Evolutionary conservation across 37 sponge, comb jelly and placozoan species (phyloP).

Genomic region (Crambe crambe): DNA sequence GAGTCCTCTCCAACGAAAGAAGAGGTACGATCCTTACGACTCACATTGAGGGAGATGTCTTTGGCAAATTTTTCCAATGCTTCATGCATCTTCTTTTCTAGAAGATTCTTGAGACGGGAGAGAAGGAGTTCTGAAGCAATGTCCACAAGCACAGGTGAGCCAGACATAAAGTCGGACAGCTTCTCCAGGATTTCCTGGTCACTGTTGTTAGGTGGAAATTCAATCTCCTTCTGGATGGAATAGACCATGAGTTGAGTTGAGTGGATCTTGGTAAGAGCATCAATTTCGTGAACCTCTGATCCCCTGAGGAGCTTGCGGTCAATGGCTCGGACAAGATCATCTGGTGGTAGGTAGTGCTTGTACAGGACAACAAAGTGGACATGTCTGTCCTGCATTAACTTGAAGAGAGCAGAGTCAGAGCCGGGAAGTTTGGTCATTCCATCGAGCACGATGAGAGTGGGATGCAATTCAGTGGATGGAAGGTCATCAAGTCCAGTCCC

Average conservation of each 20-base stretch:
- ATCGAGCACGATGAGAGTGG: constrained; percentile 13
- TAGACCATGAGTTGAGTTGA: constrained; percentile 53
- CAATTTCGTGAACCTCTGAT: constrained; percentile 7
- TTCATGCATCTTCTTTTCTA: background rate
- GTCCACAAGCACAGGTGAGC: constrained; percentile 30
- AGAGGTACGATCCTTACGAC: background rate
- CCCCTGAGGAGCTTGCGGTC: constrained; percentile 27
- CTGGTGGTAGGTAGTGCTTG: background rate
- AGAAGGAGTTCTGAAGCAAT: constrained; percentile 3
- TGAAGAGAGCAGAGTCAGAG: background rate
- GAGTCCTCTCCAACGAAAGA: background rate
- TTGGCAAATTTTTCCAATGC: background rate
- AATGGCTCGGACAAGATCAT: background rate
- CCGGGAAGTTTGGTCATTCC: background rate
- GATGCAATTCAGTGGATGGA: background rate
- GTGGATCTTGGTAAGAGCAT: constrained; percentile 44
- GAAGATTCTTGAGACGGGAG: background rate
- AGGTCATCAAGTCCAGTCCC: background rate
- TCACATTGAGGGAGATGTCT: background rate
- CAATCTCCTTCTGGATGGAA: background rate
- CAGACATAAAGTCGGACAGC: constrained; percentile 42
- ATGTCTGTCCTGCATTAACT: constrained; percentile 1
- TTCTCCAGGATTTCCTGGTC: constrained; percentile 29
- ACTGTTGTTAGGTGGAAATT: constrained; percentile 15
- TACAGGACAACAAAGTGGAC: constrained; percentile 27